Evolutionary conservation across 2,888 invertebrate genomes (phyloP).

Genomic region (Argynnis bischoffii): DNA sequence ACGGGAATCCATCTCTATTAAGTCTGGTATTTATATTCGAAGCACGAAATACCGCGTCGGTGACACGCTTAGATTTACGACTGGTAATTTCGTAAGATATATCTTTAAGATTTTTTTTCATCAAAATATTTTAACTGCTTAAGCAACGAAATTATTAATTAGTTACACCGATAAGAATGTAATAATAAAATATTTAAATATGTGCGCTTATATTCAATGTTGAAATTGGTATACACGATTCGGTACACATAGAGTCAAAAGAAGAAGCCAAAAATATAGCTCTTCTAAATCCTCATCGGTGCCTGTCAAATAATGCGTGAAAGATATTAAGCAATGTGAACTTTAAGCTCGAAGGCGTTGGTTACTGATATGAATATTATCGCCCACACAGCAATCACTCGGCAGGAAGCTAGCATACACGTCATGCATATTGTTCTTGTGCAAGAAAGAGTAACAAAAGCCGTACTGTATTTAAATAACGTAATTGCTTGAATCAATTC

Average conservation of each 20-base stretch:
- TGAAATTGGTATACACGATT: not conserved
- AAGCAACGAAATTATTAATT: too few species aligned
- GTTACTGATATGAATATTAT: constrained; percentile 49
- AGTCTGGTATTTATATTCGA: constrained; percentile 32
- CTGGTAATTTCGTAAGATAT: constrained; percentile 26
- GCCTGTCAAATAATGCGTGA: not conserved
- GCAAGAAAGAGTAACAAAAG: constrained; percentile 45
- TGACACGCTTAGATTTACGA: constrained; percentile 28
- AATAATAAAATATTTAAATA: too few species aligned
- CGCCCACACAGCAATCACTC: constrained; percentile 62
- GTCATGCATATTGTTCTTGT: constrained; percentile 47
- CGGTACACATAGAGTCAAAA: not conserved
- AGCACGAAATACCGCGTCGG: constrained; percentile 29
- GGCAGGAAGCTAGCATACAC: constrained; percentile 61
- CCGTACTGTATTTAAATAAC: constrained; percentile 38
- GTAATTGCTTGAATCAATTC: constrained; percentile 35
- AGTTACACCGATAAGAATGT: not conserved
- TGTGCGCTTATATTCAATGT: not conserved
- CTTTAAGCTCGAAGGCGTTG: constrained; percentile 27
- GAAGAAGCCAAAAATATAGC: not conserved
- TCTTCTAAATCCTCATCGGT: not conserved
- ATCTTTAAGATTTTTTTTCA: constrained; percentile 13
- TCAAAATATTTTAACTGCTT: constrained; percentile 1
- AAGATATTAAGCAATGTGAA: constrained; percentile 14
- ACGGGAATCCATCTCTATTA: constrained; percentile 26